These are phyloP conservation scores for Dicranocentrus wangi DNA, from an alignment of 2,888 invertebrate species.

Conservation along the genomic window DNA sequence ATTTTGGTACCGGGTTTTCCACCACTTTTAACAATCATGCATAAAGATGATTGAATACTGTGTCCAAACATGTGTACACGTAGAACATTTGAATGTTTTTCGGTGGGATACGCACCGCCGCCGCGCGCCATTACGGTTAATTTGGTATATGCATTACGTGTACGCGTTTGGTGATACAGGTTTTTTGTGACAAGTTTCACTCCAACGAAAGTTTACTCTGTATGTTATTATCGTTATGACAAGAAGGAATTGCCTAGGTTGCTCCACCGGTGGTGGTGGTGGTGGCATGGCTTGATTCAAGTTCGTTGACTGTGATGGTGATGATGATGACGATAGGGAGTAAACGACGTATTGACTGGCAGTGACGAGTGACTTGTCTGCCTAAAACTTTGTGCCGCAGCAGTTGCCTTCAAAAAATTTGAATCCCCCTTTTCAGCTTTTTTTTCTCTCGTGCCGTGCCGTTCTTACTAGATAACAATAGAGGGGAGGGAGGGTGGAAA, in stretches of 20 bases:
- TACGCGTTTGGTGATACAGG: too few species aligned
- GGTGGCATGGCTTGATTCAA: neutral
- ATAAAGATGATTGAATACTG: too few species aligned
- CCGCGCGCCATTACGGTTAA: too few species aligned
- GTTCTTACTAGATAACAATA: neutral
- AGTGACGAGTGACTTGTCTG: neutral
- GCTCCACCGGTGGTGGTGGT: neutral
- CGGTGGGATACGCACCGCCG: too few species aligned
- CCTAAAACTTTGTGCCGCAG: neutral
- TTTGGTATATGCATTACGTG: too few species aligned
- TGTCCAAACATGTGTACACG: too few species aligned
- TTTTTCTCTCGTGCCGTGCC: too few species aligned
- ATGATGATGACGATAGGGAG: constrained; percentile 5
- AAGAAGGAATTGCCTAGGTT: constrained; percentile 43
- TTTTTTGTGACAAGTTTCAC: neutral
- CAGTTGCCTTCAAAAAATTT: too few species aligned
- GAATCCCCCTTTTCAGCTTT: neutral
- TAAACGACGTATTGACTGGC: constrained; percentile 5
- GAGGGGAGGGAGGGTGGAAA: neutral
- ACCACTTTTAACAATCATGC: too few species aligned
- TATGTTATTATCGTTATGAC: constrained; percentile 50
- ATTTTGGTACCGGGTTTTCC: too few species aligned
- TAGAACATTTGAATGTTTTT: too few species aligned
- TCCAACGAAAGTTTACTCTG: constrained; percentile 49
- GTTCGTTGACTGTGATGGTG: neutral